Conservation (phyloP, 2,797 vertebrate species). For the Scolopax bukidnonensis region DNA sequence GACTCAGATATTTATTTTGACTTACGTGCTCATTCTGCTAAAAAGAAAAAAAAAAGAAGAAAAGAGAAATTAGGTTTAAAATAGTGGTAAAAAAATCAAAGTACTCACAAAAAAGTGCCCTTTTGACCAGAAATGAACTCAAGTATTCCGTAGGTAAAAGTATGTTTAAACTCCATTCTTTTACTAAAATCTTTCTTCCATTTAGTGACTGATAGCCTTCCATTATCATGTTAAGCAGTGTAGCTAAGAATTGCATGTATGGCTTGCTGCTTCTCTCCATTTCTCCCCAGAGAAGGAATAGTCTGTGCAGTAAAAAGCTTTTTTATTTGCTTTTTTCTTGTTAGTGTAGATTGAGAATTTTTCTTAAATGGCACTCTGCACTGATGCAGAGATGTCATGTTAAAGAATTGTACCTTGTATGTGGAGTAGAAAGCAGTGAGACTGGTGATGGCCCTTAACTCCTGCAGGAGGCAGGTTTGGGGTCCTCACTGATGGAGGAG, state of each 20-base stretch:
- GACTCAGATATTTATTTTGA: conserved; percentile 18
- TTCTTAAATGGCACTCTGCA: background rate
- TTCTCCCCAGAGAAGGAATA: background rate
- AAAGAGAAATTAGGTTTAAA: background rate
- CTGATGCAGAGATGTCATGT: background rate
- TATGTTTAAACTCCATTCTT: background rate
- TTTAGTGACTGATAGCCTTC: background rate
- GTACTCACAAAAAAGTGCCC: background rate
- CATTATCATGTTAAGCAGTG: background rate
- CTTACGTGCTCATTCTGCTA: background rate
- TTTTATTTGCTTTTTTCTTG: background rate
- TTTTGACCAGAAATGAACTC: background rate
- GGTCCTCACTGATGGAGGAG: background rate
- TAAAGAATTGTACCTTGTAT: background rate
- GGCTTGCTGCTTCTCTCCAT: background rate
- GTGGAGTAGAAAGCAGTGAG: background rate
- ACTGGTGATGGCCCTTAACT: background rate
- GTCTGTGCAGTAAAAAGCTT: background rate
- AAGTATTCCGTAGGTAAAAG: background rate
- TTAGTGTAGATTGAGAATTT: background rate
- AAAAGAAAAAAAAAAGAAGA: background rate
- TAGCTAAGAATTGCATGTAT: background rate
- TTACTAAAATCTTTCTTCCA: background rate
- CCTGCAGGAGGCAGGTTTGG: background rate
- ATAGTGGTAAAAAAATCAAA: background rate